Percentiles rank a stretch among this genome's conserved stretches.
phyloP scores from a whole-genome alignment of 92 coral and sea anemone genomes.

The Porites rus region DNA sequence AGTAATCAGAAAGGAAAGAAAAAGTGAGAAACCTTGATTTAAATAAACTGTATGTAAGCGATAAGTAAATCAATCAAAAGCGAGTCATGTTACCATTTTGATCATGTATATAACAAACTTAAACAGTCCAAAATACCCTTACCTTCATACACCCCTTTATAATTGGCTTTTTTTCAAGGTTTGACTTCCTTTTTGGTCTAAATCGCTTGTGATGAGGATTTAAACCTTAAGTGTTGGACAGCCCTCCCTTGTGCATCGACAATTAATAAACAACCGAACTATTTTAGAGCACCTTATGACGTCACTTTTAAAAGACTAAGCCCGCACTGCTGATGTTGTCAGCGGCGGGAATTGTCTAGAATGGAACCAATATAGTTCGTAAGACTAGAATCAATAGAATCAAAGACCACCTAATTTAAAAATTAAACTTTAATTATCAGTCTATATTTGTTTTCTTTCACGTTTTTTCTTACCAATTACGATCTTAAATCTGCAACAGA shows the following conservation, averaged over 20 bases:
- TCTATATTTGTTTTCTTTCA: no score
- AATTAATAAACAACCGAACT: neutral
- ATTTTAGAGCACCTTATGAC: slow-evolving; percentile 27
- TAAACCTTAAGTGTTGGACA: neutral
- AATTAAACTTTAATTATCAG: no score
- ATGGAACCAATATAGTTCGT: no score
- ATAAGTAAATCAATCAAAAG: neutral
- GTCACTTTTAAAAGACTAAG: slow-evolving; percentile 3
- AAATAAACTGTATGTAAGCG: neutral
- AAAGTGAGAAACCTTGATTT: neutral
- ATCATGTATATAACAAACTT: neutral
- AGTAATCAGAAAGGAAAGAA: neutral
- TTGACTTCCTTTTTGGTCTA: neutral
- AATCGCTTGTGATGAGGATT: neutral
- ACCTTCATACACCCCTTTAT: neutral
- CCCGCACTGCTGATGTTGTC: slow-evolving; percentile 1
- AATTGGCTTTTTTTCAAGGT: neutral
- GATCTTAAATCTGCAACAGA: no score
- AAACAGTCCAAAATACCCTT: neutral
- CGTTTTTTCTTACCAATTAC: no score
- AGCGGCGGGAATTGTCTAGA: neutral
- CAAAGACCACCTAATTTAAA: no score
- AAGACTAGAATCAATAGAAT: no score
- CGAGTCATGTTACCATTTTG: neutral
- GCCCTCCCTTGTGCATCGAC: neutral